A percentile compares a stretch with the other conserved stretches of the same genome.
Evolutionary conservation across 2,113 vertebrate species (phyloP).

Genomic region (Chaetura pelagica): DNA sequence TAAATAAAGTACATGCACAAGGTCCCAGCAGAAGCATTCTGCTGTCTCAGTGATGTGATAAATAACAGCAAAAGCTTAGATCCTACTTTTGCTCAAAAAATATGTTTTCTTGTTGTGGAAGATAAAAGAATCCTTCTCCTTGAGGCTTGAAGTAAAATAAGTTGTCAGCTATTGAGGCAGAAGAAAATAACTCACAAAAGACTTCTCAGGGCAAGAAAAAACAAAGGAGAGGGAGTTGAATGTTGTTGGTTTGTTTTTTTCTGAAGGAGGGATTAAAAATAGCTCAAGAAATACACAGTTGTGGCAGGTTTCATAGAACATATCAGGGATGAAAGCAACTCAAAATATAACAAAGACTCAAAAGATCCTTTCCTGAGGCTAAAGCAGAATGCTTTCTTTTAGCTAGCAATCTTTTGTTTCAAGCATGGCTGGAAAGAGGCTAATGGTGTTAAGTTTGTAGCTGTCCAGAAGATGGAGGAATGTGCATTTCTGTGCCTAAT

Average conservation of each 20-base stretch:
- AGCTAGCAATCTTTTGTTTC: background rate
- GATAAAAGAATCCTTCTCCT: conserved; percentile 19
- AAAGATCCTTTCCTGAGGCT: conserved; percentile 35
- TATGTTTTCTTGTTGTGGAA: background rate
- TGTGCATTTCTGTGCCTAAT: conserved; percentile 13
- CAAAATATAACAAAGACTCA: conserved; percentile 16
- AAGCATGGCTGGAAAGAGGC: conserved; percentile 1
- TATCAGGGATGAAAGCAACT: conserved; percentile 9
- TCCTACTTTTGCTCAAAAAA: conserved; percentile 1
- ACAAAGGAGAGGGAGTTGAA: background rate
- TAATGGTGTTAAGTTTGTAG: conserved; percentile 34
- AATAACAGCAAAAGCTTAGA: conserved; percentile 11
- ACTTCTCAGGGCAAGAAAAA: background rate
- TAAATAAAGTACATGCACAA: background rate
- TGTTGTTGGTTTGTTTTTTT: background rate
- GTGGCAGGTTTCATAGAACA: background rate
- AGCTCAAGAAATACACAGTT: background rate
- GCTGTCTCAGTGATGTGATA: conserved; percentile 2
- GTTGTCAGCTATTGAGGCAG: conserved; percentile 26
- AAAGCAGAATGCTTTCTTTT: conserved; percentile 22
- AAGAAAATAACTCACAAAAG: conserved; percentile 51
- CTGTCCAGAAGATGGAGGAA: conserved; percentile 30
- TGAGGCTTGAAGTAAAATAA: conserved; percentile 39
- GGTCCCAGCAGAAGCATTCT: background rate
- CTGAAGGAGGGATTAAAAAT: background rate